Evolutionary conservation across 2,888 invertebrate genomes (phyloP), one percentile per base, ranked within the genome.

Genomic region (Pterostichus niger): DNA sequence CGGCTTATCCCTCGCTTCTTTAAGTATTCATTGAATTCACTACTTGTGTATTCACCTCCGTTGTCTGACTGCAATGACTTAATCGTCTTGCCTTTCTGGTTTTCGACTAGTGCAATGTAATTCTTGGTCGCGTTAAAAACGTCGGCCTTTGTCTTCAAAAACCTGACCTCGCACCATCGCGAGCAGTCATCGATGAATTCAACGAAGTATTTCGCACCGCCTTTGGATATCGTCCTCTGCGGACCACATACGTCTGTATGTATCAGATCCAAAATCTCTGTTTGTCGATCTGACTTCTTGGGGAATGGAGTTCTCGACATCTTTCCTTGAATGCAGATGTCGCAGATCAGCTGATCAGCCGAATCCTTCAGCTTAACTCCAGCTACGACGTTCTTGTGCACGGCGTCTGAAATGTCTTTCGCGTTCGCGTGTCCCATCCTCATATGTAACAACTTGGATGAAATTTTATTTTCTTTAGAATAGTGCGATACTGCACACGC

Each of bases 171-270:
- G 40, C 86, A 76, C 35, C 76, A 76, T 33, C 76, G n/a, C 2
- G 54, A 54, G 13, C 54, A n/a, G 33, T 76, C 54, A n/a, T 87
- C 86, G 2, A 87, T 86, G 17, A 87, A 87, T 15, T 84, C 85
- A 0, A 85, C 52, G 9, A 85, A 84, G 81, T 86, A 87, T 64
- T 35, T 84, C 0, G 85, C 84, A 3, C 76, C 33, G 4, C 49
- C 35, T 10, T 17, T 31, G 5, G 56, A n/a, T n/a, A n/a, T n/a
- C n/a, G n/a, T n/a, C n/a, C n/a, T n/a, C n/a, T n/a, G n/a, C n/a
- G n/a, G 33, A 1, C 56, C 76, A n/a, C 54, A 76, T 7, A 76
- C 35, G 15, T 54, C 76, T 2, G 76, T 54, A 17, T 76, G 76
- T 4, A 76, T 15, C 3, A 76, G 35, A 5, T 76, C 76, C 76